Base-by-base conservation (phyloP, 2,888 invertebrate species). In the Toxonevra muliebris region DNA sequence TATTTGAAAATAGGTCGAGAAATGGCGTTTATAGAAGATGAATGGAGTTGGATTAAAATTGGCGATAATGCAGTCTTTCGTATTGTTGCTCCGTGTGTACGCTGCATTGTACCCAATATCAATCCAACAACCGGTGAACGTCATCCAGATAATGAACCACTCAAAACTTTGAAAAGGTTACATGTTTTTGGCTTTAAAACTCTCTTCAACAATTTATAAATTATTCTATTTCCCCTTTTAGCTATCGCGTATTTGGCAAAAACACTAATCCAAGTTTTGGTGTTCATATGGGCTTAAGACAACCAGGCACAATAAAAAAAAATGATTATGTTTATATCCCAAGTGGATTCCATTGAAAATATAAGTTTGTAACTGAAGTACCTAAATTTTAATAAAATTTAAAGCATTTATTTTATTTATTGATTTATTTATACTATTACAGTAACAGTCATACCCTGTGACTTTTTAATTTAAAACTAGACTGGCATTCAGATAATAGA, bases 41-140 rank as follows among this genome's bases (percentile, higher is more conserved):
- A 86, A 8, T 93, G 92, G 92, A 88, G 89, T 65, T 93, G 89
- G 86, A 80, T 93, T 5, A 90, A 89, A 80, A 90, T 93, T 64
- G 75, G 74, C 30, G 65, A 77, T 3, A 68, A 76, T 0, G 73
- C 74, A 4, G 67, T 79, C 7, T 79, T 80, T 45, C 70, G 78
- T 61, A 74, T 66, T 55, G 81, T 70, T 63, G 77, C 59, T 78
- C 67, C 79, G 41, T 80, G 84, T 81, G 79, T 70, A 76, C 90
- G 91, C 76, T 93, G 93, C 77, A 84, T 91, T n/a, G 79, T 92
- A 72, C 90, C 91, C 1, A 92, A 91, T 0, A 88, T 92, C 3
- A 88, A 92, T 81, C 89, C 90, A 1, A 88, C 89, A 72, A 90
- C 89, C 0, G 92, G 90, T 10, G 84, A 86, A 13, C 90, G 89